Percentiles rank a stretch among this genome's conserved stretches.
phyloP scores from a whole-genome alignment of 2,888 invertebrate genomes.

The Oxycera nigricornis region DNA sequence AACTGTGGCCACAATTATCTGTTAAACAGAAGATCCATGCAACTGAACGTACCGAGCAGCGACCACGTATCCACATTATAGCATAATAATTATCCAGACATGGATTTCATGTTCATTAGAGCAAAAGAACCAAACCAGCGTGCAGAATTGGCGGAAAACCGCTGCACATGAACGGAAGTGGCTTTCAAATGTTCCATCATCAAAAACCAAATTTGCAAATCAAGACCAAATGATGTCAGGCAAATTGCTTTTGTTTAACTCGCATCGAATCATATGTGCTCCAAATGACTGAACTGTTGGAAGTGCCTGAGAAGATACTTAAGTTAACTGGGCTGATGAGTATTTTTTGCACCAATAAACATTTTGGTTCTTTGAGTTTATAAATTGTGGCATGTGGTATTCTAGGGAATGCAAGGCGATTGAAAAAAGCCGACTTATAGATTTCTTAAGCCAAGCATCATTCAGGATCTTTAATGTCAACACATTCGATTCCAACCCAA shows the following conservation, averaged over 20 bases:
- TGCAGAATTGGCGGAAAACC: background rate
- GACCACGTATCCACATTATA: background rate
- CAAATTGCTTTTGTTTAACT: background rate
- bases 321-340: too few relatives aligned
- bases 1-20: background rate
- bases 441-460: too few relatives aligned
- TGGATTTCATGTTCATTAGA: slow-evolving; percentile 30
- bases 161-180: background rate
- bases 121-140: slow-evolving; percentile 23
- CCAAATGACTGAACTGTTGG: too few relatives aligned
- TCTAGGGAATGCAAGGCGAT: too few relatives aligned
- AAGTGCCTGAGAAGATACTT: too few relatives aligned
- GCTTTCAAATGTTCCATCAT: slow-evolving; percentile 18
- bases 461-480: too few relatives aligned
- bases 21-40: background rate
- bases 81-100: slow-evolving; percentile 28
- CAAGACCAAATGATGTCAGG: background rate
- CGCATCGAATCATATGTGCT: too few relatives aligned
- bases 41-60: background rate
- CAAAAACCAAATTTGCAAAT: background rate
- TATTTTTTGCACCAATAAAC: too few relatives aligned
- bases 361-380: too few relatives aligned
- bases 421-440: too few relatives aligned
- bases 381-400: too few relatives aligned
- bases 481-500: too few relatives aligned